Evolutionary conservation across 2,888 invertebrate species (phyloP).

Genomic region (Willowsia nigromaculata): DNA sequence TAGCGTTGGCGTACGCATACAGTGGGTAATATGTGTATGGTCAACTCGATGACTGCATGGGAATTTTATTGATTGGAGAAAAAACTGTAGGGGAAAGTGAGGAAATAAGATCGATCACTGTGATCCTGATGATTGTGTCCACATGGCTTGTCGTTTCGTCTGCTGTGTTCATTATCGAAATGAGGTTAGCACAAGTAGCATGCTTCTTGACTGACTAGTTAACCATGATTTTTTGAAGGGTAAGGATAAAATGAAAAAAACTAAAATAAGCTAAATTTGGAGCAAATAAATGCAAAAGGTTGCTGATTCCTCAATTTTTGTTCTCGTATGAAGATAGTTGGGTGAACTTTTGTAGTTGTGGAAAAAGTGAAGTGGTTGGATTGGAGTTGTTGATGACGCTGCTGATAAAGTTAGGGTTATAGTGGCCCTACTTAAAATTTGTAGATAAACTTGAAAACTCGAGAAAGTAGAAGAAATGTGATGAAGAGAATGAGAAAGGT

Average conservation of each 20-base stretch:
- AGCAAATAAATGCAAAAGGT: too few species aligned
- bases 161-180: slow-evolving; percentile 30
- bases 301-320: too few species aligned
- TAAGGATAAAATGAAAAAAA: neutral
- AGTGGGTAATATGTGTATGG: neutral
- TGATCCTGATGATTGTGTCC: neutral
- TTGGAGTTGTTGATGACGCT: too few species aligned
- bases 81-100: neutral
- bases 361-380: too few species aligned
- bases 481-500: too few species aligned
- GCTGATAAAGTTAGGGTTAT: too few species aligned
- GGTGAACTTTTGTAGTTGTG: too few species aligned
- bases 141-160: slow-evolving; percentile 30
- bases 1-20: neutral
- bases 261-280: neutral
- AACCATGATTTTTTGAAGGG: neutral
- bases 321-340: too few species aligned
- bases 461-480: too few species aligned
- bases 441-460: too few species aligned
- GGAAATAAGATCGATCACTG: slow-evolving; percentile 2
- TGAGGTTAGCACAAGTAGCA: neutral
- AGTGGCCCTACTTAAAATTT: too few species aligned
- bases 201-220: neutral
- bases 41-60: neutral
- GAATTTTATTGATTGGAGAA: slow-evolving; percentile 18